Base-by-base conservation (phyloP, 2,888 invertebrate species). In the Heteropelma amictum region DNA sequence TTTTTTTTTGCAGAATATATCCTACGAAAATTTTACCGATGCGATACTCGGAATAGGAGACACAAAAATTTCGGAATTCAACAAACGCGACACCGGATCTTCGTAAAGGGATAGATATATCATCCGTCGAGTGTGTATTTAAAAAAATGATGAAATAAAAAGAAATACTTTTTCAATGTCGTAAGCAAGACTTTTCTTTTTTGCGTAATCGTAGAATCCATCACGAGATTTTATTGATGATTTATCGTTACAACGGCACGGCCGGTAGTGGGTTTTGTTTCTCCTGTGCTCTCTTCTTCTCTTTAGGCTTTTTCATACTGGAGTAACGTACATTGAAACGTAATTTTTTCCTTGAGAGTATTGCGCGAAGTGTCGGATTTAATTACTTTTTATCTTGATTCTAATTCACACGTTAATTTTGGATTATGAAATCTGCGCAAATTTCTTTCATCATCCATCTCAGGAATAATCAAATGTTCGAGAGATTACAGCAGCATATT, bases 1-100 rank as follows among this genome's bases (percentile, higher is more conserved):
- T n/a, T 12, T 38, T 28, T 49, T 10, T 28, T 19, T 3, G 85
- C 86, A 88, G 87, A 83, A 72, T 76, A 84, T 88, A 83, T 87
- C 85, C 83, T 87, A 86, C 85, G 85, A 85, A 83, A 83, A 82
- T 81, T 87, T 85, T 77, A 76, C 77, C 76, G 67, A 81, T 77
- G 78, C 84, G 72, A 83, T 86, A 56, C 79, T 86, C 78, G 84
- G 84, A 79, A 81, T 85, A 63, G 82, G 80, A 74, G 77, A 77
- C 77, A 64, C 77, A 69, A 78, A 80, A 79, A 78, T 79, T 78
- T 82, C 60, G 75, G 78, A 77, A 74, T 74, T 74, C 76, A 77
- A 79, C 64, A 56, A 70, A 53, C 8, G 5, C 38, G 45, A 45
- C 10, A 23, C 38, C 23, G 35, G 14, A 42, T 17, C 10, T 2